Percentiles rank a stretch among this genome's conserved stretches.
These are phyloP conservation scores for Rhodeus uyekii DNA, from an alignment of 2,797 vertebrate genomes.

Conservation along the genomic window DNA sequence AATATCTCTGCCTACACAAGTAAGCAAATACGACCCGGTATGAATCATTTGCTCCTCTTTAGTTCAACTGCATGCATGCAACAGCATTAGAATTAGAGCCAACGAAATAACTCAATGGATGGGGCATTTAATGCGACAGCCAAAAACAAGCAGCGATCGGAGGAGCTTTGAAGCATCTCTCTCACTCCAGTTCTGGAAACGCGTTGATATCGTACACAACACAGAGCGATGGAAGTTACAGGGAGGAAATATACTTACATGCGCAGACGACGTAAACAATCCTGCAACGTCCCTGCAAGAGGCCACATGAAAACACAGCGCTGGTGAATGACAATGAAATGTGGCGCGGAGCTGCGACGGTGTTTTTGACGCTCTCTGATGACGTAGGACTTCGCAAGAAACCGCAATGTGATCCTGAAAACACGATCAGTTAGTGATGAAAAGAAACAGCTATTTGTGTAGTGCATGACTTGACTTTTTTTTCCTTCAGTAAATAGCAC, in stretches of 20 bases:
- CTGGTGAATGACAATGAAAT: conserved; percentile 20
- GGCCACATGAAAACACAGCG: conserved; percentile 27
- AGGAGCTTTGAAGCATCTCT: neutral
- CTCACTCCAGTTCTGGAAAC: neutral
- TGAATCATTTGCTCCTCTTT: neutral
- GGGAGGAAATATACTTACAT: neutral
- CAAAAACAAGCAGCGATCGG: neutral
- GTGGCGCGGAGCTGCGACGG: conserved; percentile 9
- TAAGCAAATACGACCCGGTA: neutral
- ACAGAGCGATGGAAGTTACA: neutral
- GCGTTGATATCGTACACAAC: neutral
- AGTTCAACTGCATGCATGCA: neutral
- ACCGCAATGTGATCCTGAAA: conserved; percentile 12
- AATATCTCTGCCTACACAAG: neutral
- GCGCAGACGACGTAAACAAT: neutral
- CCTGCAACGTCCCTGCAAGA: neutral
- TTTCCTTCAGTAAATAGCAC: neutral
- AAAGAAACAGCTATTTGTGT: neutral
- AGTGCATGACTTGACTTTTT: neutral
- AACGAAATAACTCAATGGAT: neutral
- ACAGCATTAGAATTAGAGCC: neutral
- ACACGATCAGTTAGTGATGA: neutral
- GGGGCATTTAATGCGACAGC: neutral
- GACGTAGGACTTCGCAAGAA: conserved; percentile 1
- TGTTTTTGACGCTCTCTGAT: conserved; percentile 27